These are phyloP conservation scores for Drosophila rubida DNA, from an alignment of 2,888 invertebrate species.

Conservation along the genomic window DNA sequence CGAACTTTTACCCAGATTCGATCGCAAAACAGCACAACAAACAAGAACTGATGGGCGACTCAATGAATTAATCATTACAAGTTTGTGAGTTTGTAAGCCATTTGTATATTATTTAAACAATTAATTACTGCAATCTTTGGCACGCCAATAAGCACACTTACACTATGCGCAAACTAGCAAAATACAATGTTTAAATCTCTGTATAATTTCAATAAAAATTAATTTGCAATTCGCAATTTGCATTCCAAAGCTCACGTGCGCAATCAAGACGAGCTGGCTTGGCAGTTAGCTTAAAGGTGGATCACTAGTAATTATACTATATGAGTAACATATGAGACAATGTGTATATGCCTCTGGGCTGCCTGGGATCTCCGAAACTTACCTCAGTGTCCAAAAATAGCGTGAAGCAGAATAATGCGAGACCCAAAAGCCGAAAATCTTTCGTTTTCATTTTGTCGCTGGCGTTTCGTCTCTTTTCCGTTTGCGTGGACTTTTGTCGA, in stretches of 20 bases:
- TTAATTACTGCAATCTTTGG: slow-evolving; percentile 54
- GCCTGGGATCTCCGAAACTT: slow-evolving; percentile 37
- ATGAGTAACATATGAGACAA: neutral
- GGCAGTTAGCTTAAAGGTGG: slow-evolving; percentile 25
- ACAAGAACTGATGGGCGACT: neutral
- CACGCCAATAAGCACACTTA: slow-evolving; percentile 50
- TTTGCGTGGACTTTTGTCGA: slow-evolving; percentile 1
- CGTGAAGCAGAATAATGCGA: slow-evolving; percentile 65
- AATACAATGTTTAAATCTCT: slow-evolving; percentile 33
- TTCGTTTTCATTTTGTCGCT: slow-evolving; percentile 45
- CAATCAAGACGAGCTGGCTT: slow-evolving; percentile 2
- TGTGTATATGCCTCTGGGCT: slow-evolving; percentile 12
- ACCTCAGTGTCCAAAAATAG: slow-evolving; percentile 70
- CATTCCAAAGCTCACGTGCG: slow-evolving; percentile 67
- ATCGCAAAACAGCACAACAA: slow-evolving; percentile 2
- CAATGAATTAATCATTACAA: slow-evolving; percentile 13
- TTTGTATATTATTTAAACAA: slow-evolving; percentile 45
- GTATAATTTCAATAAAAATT: slow-evolving; percentile 46
- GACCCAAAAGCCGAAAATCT: slow-evolving; percentile 53
- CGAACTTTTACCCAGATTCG: slow-evolving; percentile 12
- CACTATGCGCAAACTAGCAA: slow-evolving; percentile 12
- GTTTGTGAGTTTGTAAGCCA: slow-evolving; percentile 6
- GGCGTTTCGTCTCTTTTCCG: slow-evolving; percentile 10
- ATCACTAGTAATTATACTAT: slow-evolving; percentile 4
- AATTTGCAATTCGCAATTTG: slow-evolving; percentile 50